Conservation (phyloP, 1,140 invertebrate species). For the Lethocerus indicus region DNA sequence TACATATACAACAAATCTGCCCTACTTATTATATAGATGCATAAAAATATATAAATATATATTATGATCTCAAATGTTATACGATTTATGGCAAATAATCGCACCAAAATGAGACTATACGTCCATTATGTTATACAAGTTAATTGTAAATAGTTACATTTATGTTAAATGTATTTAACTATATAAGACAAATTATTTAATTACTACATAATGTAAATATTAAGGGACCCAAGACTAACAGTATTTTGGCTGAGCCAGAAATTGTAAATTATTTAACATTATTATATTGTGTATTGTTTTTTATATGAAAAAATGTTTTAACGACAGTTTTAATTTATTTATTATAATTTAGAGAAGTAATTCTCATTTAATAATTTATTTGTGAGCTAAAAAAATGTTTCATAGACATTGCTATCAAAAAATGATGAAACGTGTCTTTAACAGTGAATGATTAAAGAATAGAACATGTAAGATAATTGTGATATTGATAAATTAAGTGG, state of each 20-base stretch:
- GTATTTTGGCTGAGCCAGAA: conserved; percentile 9
- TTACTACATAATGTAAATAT: conserved; percentile 11
- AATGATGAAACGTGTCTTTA: too few relatives aligned
- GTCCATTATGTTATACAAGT: background rate
- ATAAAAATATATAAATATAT: conserved; percentile 6
- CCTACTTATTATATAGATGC: background rate
- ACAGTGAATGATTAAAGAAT: too few relatives aligned
- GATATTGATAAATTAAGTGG: too few relatives aligned
- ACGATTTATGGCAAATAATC: background rate
- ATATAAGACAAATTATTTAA: too few relatives aligned
- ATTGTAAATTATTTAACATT: conserved; percentile 15
- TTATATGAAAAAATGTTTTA: too few relatives aligned
- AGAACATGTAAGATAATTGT: too few relatives aligned
- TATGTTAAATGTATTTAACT: background rate
- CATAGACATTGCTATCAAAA: too few relatives aligned
- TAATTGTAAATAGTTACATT: background rate
- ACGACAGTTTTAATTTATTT: too few relatives aligned
- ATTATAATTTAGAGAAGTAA: too few relatives aligned
- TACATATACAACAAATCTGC: background rate
- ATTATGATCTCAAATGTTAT: conserved; percentile 5
- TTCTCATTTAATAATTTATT: too few relatives aligned
- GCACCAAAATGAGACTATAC: conserved; percentile 1
- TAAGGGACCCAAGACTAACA: conserved; percentile 13
- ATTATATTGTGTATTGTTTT: too few relatives aligned
- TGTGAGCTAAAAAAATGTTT: too few relatives aligned